Evolutionary conservation across 2,888 invertebrate genomes (phyloP), one percentile per base, ranked within the genome.

Genomic region (Protonemura montana): DNA sequence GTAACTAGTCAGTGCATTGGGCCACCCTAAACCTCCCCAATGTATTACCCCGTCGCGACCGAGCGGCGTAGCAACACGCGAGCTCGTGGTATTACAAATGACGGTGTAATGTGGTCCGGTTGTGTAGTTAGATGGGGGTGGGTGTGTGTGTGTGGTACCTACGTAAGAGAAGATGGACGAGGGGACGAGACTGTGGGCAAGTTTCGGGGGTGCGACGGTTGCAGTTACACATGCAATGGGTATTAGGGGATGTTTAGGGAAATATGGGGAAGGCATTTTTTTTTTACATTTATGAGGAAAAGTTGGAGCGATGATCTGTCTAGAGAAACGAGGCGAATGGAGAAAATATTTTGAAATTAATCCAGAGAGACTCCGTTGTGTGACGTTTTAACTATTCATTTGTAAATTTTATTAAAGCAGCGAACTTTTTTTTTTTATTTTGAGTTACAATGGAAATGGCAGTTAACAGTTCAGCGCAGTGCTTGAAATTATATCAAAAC

Each of bases 1-100:
- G 86, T 86, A 81, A 86, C 82, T 76, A 42, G 82, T 82, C 82
- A 82, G 86, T 35, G 82, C 41, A 86, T 76, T 76, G 82, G 13
- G 82, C 42, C 3, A 30, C 82, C 82, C 82, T 78, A 82, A n/a
- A 41, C 26, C 82, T 82, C 41, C 82, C 82, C 41, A 78, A 78
- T 78, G 78, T 78, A 78, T 59, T 59, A 21, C 59, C 59, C 7
- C 29, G 81, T 35, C 35, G 81, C 26, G 26, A 41, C 41, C 82
- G 82, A 41, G 29, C 59, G 1, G 21, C 59, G 21, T 16, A 21
- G 82, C 82, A 21, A 42, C 82, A 82, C 82, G 82, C 82, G 41
- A 82, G 35, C 82, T 25, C 21, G 26, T 26, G 78, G 41, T 30
- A 30, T 21, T 82, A 41, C 42, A 41, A 42, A 35, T 35, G 82